Conservation (phyloP, 1,140 invertebrate species). For the Trissolcus basalis region DNA sequence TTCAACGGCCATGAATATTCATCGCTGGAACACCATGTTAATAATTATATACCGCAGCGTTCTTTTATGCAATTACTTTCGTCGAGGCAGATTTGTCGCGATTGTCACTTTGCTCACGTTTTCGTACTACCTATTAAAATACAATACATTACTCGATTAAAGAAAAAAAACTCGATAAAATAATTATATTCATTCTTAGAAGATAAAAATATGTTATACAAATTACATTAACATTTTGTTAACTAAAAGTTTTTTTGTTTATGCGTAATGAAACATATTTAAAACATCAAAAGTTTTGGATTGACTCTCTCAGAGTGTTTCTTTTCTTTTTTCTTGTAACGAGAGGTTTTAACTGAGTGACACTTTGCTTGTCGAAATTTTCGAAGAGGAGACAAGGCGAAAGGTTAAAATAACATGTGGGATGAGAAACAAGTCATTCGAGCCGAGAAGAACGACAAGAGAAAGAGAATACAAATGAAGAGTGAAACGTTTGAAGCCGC, state of each 20-base stretch:
- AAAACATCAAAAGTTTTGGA: not conserved
- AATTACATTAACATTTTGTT: too few species aligned
- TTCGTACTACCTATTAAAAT: constrained; percentile 17
- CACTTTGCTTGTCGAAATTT: constrained; percentile 43
- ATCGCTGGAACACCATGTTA: constrained; percentile 59
- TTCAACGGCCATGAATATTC: constrained; percentile 63
- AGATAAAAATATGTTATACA: too few species aligned
- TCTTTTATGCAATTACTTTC: constrained; percentile 17
- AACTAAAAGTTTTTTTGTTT: too few species aligned
- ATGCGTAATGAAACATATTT: too few species aligned
- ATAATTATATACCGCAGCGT: constrained; percentile 58
- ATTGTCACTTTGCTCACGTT: constrained; percentile 29
- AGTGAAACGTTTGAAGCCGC: constrained; percentile 64
- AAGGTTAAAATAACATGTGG: constrained; percentile 48
- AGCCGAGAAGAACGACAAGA: constrained; percentile 27
- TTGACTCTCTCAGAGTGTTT: not conserved
- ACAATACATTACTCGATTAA: not conserved
- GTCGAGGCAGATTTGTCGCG: constrained; percentile 30
- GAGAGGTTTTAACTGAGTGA: constrained; percentile 10
- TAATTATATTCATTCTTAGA: too few species aligned
- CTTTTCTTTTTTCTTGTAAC: not conserved
- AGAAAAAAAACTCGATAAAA: not conserved
- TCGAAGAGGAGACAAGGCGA: constrained; percentile 36
- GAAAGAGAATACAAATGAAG: constrained; percentile 34
- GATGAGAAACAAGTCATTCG: constrained; percentile 41